Evolutionary conservation across 2,888 invertebrate genomes (phyloP).

Genomic region (Campopleginae sp.): DNA sequence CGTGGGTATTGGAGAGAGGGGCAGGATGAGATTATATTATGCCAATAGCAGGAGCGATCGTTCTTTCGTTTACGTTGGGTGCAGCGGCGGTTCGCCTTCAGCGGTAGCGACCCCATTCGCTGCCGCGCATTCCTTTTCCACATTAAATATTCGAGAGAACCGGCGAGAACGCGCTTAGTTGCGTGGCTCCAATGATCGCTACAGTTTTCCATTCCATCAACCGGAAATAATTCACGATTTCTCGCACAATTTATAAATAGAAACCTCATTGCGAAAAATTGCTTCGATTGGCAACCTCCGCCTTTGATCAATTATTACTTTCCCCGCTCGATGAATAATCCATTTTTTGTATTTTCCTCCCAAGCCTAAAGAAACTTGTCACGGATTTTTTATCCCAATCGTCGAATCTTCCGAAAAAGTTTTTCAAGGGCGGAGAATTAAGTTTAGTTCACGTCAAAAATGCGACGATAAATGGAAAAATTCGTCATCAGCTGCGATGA

Average conservation of each 20-base stretch:
- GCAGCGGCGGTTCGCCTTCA: slow-evolving; percentile 82
- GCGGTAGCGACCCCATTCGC: slow-evolving; percentile 83
- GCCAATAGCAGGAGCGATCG: slow-evolving; percentile 58
- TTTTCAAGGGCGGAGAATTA: not conserved
- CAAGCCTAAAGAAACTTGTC: not conserved
- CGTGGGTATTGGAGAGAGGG: slow-evolving; percentile 59
- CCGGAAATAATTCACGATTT: slow-evolving; percentile 15
- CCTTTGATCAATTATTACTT: not conserved
- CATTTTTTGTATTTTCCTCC: not conserved
- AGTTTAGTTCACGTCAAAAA: not conserved
- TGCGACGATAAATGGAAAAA: not conserved
- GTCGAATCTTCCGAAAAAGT: slow-evolving; percentile 15
- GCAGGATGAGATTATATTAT: slow-evolving; percentile 58
- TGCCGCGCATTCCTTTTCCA: slow-evolving; percentile 80
- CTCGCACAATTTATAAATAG: not conserved
- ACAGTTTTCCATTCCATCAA: slow-evolving; percentile 12
- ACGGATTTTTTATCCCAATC: slow-evolving; percentile 20
- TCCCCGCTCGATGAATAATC: not conserved
- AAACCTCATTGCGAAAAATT: not conserved
- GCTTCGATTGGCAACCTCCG: slow-evolving; percentile 1
- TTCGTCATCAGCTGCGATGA: not conserved
- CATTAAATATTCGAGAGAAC: slow-evolving; percentile 15
- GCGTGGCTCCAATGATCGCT: not conserved
- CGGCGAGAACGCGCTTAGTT: not conserved
- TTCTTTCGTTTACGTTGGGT: slow-evolving; percentile 59